phyloP scores from a whole-genome alignment of 2,888 invertebrate genomes.

The Steromphala cineraria region DNA sequence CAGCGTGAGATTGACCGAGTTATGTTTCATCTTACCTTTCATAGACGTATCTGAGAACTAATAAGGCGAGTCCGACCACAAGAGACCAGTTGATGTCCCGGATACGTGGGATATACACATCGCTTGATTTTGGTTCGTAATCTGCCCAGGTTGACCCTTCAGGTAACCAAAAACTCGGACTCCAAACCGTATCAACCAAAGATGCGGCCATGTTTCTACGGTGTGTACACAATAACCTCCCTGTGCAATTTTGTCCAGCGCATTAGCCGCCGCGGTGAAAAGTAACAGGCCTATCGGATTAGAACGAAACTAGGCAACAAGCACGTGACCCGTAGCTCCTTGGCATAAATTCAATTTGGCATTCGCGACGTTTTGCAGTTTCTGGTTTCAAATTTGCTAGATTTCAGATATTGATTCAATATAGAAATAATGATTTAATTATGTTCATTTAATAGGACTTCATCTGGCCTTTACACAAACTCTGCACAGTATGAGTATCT shows the following conservation, averaged over 20 bases:
- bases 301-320: too few species aligned
- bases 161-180: conserved; percentile 15
- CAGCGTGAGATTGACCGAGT: background rate
- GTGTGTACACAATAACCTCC: background rate
- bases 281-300: too few species aligned
- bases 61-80: conserved; percentile 84
- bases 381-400: too few species aligned
- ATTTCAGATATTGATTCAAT: too few species aligned
- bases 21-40: conserved; percentile 86
- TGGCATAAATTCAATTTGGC: too few species aligned
- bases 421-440: too few species aligned
- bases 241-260: background rate
- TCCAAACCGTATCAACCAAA: conserved; percentile 12
- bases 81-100: conserved; percentile 74
- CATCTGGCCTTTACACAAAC: too few species aligned
- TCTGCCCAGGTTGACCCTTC: background rate
- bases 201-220: background rate
- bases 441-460: too few species aligned
- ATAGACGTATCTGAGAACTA: conserved; percentile 84
- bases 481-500: too few species aligned
- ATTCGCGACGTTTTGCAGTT: too few species aligned
- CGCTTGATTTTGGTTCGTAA: background rate
- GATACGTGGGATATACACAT: conserved; percentile 27
- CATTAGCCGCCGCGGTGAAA: too few species aligned
- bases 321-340: too few species aligned